Evolutionary conservation across 2,797 vertebrate genomes (phyloP).

Genomic region (Orientallactaga sibirica): DNA sequence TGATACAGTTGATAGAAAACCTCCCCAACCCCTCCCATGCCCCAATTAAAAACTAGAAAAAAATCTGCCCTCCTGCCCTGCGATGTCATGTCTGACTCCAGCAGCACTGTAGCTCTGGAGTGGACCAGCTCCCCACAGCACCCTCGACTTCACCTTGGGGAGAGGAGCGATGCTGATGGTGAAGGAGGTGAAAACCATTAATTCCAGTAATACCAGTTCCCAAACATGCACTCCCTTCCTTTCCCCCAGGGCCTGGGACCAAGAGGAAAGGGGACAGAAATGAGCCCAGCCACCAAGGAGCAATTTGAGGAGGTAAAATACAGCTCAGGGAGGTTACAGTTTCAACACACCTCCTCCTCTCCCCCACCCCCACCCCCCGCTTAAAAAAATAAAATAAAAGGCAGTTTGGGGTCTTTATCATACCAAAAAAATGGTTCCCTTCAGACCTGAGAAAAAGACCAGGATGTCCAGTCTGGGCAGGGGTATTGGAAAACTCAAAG

Average conservation of each 20-base stretch:
- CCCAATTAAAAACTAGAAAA: constrained; percentile 84
- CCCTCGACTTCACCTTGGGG: constrained; percentile 80
- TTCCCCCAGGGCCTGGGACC: constrained; percentile 52
- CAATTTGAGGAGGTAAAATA: constrained; percentile 56
- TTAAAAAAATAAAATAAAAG: constrained; percentile 67
- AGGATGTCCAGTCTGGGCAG: constrained; percentile 69
- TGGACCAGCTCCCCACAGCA: constrained; percentile 24
- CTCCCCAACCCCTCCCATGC: constrained; percentile 57
- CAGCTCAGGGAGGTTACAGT: constrained; percentile 54
- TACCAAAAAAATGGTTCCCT: constrained; percentile 71
- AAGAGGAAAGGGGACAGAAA: neutral
- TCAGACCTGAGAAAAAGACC: constrained; percentile 83
- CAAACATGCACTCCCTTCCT: constrained; percentile 75
- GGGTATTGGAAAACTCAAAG: constrained; percentile 58
- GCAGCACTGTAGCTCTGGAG: constrained; percentile 14
- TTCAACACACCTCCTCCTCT: constrained; percentile 38
- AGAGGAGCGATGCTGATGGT: constrained; percentile 74
- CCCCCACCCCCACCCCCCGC: neutral
- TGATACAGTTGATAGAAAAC: constrained; percentile 84
- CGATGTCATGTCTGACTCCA: constrained; percentile 34
- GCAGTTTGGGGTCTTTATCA: constrained; percentile 79
- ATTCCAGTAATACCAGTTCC: constrained; percentile 81
- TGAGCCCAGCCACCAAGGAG: constrained; percentile 44
- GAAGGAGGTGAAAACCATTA: constrained; percentile 63
- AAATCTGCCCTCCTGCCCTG: constrained; percentile 76